phyloP scores from a whole-genome alignment of 92 coral and sea anemone genomes.

The Palythoa caribaeorum region DNA sequence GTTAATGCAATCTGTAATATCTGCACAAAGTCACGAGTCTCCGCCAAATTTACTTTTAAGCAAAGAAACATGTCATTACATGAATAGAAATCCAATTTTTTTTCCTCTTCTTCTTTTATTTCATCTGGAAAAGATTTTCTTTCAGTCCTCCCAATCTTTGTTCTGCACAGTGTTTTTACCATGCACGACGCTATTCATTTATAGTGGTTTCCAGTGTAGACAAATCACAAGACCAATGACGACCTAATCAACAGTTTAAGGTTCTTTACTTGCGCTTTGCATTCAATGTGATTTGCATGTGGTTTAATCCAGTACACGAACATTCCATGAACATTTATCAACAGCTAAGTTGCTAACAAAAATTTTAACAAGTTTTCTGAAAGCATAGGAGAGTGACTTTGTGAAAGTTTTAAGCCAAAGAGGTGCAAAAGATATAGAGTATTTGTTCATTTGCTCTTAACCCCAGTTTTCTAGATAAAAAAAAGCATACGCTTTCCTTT shows the following conservation, averaged over 20 bases:
- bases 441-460: neutral
- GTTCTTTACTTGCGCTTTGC: conserved; percentile 31
- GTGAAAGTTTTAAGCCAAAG: neutral
- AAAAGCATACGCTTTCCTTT: neutral
- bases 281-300: conserved; percentile 40
- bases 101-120: neutral
- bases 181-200: neutral
- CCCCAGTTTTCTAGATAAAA: neutral
- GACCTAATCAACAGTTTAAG: conserved; percentile 24
- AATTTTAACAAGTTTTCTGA: neutral
- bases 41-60: neutral
- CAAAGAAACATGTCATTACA: neutral
- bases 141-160: neutral
- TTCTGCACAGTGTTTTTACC: neutral
- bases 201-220: conserved; percentile 36
- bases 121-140: neutral
- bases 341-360: conserved; percentile 9
- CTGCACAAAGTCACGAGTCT: neutral
- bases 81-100: neutral
- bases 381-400: neutral
- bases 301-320: conserved; percentile 45
- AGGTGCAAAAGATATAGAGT: neutral
- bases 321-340: conserved; percentile 8
- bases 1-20: neutral
- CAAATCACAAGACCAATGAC: conserved; percentile 42